A percentile compares a stretch with the other conserved stretches of the same genome.
phyloP scores from a whole-genome alignment of 2,888 invertebrate species.

The Drosophila cracens region DNA sequence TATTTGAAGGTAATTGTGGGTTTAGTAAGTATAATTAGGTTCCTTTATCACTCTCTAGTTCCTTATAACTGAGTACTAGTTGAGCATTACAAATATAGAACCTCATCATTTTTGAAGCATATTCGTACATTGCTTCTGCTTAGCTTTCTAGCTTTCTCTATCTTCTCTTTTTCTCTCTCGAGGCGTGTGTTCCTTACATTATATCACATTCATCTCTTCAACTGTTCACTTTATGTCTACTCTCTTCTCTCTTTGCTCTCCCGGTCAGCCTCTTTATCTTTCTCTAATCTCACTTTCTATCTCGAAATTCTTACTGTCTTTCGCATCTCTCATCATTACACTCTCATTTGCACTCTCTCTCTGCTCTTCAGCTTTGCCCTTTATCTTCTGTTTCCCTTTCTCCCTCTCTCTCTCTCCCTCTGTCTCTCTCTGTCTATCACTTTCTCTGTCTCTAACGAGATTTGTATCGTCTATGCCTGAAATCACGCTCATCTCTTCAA shows the following conservation, averaged over 20 bases:
- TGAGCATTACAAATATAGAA: background rate
- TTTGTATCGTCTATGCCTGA: background rate
- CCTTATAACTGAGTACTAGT: background rate
- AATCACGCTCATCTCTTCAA: background rate
- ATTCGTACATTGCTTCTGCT: constrained; percentile 26
- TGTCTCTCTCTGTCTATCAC: background rate
- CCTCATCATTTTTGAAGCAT: background rate
- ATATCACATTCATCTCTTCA: background rate
- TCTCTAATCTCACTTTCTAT: background rate
- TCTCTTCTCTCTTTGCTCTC: background rate
- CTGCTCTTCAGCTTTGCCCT: background rate
- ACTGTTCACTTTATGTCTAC: background rate
- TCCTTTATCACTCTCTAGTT: background rate
- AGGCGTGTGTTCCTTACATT: background rate
- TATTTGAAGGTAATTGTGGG: background rate
- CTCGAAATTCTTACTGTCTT: background rate
- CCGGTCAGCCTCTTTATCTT: background rate
- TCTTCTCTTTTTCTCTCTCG: constrained; percentile 8
- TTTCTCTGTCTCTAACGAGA: background rate
- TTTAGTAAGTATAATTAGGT: background rate
- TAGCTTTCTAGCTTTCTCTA: constrained; percentile 3
- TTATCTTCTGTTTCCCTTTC: constrained; percentile 4
- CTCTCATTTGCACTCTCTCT: too few species aligned
- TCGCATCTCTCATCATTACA: background rate
- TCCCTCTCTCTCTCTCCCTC: background rate